Evolutionary conservation across 2,888 invertebrate species (phyloP), one percentile per base, ranked within the genome.

Genomic region (Diplazon laetatorius): DNA sequence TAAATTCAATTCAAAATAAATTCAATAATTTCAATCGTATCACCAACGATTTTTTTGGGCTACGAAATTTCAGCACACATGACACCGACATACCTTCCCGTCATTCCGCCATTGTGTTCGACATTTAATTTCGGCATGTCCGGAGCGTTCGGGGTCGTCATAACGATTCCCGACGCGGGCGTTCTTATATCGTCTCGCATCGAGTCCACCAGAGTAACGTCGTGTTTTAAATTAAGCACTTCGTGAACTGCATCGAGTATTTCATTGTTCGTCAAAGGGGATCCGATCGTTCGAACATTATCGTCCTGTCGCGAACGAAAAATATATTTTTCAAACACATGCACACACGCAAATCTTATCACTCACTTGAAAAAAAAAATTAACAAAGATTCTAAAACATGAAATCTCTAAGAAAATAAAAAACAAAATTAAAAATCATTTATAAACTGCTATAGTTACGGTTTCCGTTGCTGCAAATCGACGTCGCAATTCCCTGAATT

Each of bases 401-500:
- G n/a, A n/a, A n/a, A n/a, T n/a, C n/a, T n/a, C 25, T 14, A 5
- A 46, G 57, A 37, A 30, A 30, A 30, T 30, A 30, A 73, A 57
- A 6, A 30, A 39, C n/a, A 48, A 44, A 14, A 10, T 12, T n/a
- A 10, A 0, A 57, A 57, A 18, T 18, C 14, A 12, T 50, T 14
- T 1, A 22, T 52, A 0, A 22, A 3, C 18, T 10, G 9, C 79
- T 3, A 59, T 78, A 37, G 22, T 55, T 63, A 42, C n/a, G 4
- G 39, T 6, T 8, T 18, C 14, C 1, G 59, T 6, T 10, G 16
- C 60, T 8, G 66, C 76, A 71, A 81, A 83, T 6, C 77, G 82
- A 18, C 20, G n/a, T 6, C 86, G 16, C 20, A 86, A 22, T 14
- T 78, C 65, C 0, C 73, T 48, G 10, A 86, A 81, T 22, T 85